Percentiles rank a stretch among this genome's conserved stretches.
These are phyloP conservation scores for Amazona ochrocephala DNA, from an alignment of 2,797 vertebrate genomes.

Conservation along the genomic window DNA sequence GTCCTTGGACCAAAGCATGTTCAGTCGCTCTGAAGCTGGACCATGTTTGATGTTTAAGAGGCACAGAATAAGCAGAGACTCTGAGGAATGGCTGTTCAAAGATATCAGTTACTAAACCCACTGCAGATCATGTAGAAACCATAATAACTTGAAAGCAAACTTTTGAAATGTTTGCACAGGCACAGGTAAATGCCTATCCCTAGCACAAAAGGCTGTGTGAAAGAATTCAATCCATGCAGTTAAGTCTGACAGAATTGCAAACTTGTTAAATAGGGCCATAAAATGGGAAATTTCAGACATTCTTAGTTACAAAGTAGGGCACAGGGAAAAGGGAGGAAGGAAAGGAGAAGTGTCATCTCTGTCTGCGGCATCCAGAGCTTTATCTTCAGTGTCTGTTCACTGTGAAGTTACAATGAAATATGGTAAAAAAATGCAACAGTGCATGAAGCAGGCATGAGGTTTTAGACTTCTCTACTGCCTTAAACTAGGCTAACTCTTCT, in stretches of 20 bases:
- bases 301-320: not conserved
- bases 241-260: not conserved
- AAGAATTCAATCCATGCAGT: not conserved
- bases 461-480: slow-evolving; percentile 19
- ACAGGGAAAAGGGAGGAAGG: not conserved
- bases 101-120: not conserved
- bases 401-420: not conserved
- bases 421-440: not conserved
- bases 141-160: not conserved
- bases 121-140: not conserved
- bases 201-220: not conserved
- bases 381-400: not conserved
- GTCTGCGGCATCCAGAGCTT: not conserved
- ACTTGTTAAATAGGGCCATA: not conserved
- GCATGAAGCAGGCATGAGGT: not conserved
- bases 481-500: not conserved
- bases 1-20: not conserved
- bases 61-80: not conserved
- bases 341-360: not conserved
- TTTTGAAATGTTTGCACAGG: not conserved
- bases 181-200: not conserved
- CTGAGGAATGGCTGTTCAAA: not conserved
- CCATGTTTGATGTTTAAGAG: not conserved
- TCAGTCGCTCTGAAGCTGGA: not conserved
- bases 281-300: not conserved